A percentile compares a stretch with the other conserved stretches of the same genome.
phyloP scores from a whole-genome alignment of 1,140 invertebrate genomes.

The Heliconius eleuchia region DNA sequence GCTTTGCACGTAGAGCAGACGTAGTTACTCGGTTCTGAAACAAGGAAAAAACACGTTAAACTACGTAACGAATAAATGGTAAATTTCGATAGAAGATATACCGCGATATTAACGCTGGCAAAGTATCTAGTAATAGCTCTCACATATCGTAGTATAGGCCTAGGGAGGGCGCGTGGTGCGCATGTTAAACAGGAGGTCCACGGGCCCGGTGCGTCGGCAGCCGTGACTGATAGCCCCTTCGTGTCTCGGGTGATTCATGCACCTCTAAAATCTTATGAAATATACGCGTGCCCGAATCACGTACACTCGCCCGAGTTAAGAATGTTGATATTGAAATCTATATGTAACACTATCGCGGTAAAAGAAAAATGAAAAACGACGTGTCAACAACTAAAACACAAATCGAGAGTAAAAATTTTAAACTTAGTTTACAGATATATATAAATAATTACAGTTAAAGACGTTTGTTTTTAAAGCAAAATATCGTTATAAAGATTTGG shows the following conservation, averaged over 20 bases:
- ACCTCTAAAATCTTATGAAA: constrained; percentile 81
- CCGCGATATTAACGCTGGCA: constrained; percentile 78
- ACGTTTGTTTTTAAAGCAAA: not conserved
- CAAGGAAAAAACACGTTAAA: constrained; percentile 68
- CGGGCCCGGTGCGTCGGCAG: constrained; percentile 61
- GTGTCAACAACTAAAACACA: constrained; percentile 2
- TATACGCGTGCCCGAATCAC: constrained; percentile 76
- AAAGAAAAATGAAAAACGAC: constrained; percentile 49
- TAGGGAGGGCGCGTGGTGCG: constrained; percentile 68
- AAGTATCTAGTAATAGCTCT: constrained; percentile 81
- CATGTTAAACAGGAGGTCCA: constrained; percentile 74
- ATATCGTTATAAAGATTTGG: constrained; percentile 37
- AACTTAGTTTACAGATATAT: not conserved
- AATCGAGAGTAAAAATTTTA: not conserved
- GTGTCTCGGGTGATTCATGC: constrained; percentile 79
- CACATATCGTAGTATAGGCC: constrained; percentile 79
- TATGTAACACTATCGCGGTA: constrained; percentile 68
- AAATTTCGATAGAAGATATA: constrained; percentile 72
- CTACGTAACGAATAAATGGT: constrained; percentile 48
- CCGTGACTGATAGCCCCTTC: constrained; percentile 76
- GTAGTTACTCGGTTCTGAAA: constrained; percentile 96
- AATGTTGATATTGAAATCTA: constrained; percentile 81
- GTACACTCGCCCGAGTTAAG: constrained; percentile 73
- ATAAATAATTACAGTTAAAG: not conserved
- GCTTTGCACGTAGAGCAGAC: constrained; percentile 97